Base-by-base conservation (phyloP, 1,140 invertebrate genomes). In the Tenebrio molitor region DNA sequence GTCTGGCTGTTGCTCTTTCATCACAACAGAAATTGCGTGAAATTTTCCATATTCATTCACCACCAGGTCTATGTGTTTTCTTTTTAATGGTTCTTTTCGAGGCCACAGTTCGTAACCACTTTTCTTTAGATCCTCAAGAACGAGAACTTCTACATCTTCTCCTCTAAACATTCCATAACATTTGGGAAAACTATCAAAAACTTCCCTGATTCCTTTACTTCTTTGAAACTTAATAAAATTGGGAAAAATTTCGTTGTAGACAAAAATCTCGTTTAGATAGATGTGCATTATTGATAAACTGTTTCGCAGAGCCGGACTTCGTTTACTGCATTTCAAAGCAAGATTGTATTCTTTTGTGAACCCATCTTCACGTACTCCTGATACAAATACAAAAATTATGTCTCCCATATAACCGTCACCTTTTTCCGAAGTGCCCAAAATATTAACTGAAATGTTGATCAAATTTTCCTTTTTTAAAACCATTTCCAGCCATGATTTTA, bases 61-160 rank as follows among this genome's bases (percentile, higher is more conserved):
- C 0, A 86, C 82, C 1, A 85, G 39, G n/a, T 75, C 78, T 3
- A 86, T 77, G 69, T 87, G 84, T 1, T 85, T 81, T 14, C 82
- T 63, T 2, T 83, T 79, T 2, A 89, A 73, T 1, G 84, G 78
- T 8, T 77, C 71, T 4, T 83, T 82, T 42, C 85, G 82, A 1
- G 86, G 80, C 39, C 84, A 79, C 73, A 88, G 79, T n/a, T 44
- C 39, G 71, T 82, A 89, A 1, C 83, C 83, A 3, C 66, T 25
- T 1, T 71, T 39, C 29, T 81, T 77, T 5, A 90, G 74, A 79
- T 90, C 88, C 78, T 88, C 84, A 46, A 89, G 75, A 21, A 89
- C 77, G 3, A 87, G 83, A 21, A 85, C 82, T 79, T 87, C 85
- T 53, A 84, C 75, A 1, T 77, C 75, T 21, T 82, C 79, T 46